Conservation (phyloP, 2,888 invertebrate genomes). For the Drosophila meridiana region DNA sequence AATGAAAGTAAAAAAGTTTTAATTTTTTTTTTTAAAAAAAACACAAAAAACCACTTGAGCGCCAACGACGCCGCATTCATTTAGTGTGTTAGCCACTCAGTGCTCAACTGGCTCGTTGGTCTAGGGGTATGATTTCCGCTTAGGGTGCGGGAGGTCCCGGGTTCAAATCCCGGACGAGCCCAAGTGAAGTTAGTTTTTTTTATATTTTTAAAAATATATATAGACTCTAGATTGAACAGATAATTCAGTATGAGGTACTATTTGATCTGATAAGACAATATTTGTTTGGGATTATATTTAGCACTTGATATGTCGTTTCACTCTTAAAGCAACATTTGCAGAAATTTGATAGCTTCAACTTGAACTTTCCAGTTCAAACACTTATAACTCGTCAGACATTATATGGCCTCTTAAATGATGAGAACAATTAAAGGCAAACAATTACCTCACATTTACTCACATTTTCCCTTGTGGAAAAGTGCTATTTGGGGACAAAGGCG, state of each 20-base stretch:
- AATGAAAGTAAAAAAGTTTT: too few relatives aligned
- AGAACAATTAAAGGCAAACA: conserved; percentile 44
- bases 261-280: background rate
- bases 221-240: background rate
- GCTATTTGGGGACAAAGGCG: conserved; percentile 10
- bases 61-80: conserved; percentile 13
- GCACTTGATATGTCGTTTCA: too few relatives aligned
- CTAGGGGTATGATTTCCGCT: conserved; percentile 86
- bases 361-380: background rate
- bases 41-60: conserved; percentile 3
- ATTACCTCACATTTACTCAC: conserved; percentile 22
- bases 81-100: background rate
- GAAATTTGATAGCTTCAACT: background rate
- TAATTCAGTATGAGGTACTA: background rate
- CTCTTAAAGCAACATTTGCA: background rate
- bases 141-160: conserved; percentile 86
- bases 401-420: conserved; percentile 35
- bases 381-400: conserved; percentile 28
- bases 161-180: conserved; percentile 86
- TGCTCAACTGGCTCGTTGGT: conserved; percentile 66
- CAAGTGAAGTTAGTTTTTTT: conserved; percentile 47
- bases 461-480: conserved; percentile 3
- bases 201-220: background rate
- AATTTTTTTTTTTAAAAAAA: too few relatives aligned
- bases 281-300: background rate